Base-by-base conservation (phyloP, 1,140 invertebrate genomes). In the Drosophila azteca region DNA sequence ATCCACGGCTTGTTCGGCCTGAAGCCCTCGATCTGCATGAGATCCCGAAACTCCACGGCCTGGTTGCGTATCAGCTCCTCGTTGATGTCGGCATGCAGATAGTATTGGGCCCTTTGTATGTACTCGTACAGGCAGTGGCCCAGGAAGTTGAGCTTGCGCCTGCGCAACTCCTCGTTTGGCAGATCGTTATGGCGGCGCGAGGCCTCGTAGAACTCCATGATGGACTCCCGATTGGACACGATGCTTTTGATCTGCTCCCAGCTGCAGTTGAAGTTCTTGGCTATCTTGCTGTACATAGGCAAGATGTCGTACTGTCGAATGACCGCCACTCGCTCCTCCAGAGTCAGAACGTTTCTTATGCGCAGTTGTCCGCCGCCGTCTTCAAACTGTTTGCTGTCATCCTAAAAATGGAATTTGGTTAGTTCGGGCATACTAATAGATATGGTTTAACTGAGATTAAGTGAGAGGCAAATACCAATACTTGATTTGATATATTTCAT, bases 161-260 rank as follows among this genome's bases (percentile, higher is more conserved):
- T 51, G 11, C 83, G 82, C 45, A 88, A n/a, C 54, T 88, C 64
- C 50, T 78, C 60, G 35, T 76, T 67, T 6, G 54, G 65, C 11
- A 64, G 52, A 8, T 65, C 66, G 44, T 60, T 72, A n/a, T 64
- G 45, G 0, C 58, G 46, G 6, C 60, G 52, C 3, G 82, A 79
- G 13, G 82, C 90, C 54, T 88, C 69, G 35, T 91, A 76, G 54
- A 85, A 91, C 41, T 83, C 73, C 61, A 91, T 50, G 5, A 91
- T 90, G 9, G 87, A 70, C 2, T 79, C 70, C 0, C 90, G 80
- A 60, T 91, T 91, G 3, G 66, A n/a, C 3, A 91, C 63, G 5
- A 91, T 90, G 60, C 79, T 91, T 39, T 91, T 91, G 50, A 91
- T 91, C 57, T 91, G 90, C 52, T 91, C 87, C 87, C 85, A 91